Evolutionary conservation across 2,113 vertebrate genomes (phyloP), one percentile per base, ranked within the genome.

Genomic region (Galemys pyrenaicus): DNA sequence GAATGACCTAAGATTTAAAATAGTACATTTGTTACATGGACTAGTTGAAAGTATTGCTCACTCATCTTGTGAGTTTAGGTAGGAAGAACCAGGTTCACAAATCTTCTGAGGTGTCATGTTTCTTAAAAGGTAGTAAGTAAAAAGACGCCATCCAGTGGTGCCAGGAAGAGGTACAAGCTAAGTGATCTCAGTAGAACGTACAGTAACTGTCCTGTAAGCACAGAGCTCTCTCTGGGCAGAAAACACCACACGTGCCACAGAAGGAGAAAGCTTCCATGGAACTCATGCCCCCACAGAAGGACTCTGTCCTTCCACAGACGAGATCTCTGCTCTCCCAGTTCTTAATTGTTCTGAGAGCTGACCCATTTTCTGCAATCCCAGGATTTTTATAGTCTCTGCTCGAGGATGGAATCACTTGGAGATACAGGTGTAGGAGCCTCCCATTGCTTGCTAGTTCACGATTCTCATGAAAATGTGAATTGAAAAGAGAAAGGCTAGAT

Each of bases 1-100:
- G 22, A 79, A 30, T 92, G 70, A 78, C 17, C 19, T 68, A 37
- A 81, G 5, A 15, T 85, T 84, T 90, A 39, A 88, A 35, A 84
- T 26, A 75, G 32, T 67, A n/a, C 44, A 60, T 60, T 24, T 75
- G 5, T 56, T 71, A 78, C 75, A 11, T 65, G 37, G 37, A 78
- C 28, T 32, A 41, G 6, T 89, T 65, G 37, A 86, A 60, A 86
- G 41, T 19, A 9, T 73, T 79, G 12, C 8, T 65, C 12, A 51
- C 41, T 85, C 24, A 58, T 54, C 51, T 68, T 1, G 6, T 28
- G 56, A 49, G 8, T n/a, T 64, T 87, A 41, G 30, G 22, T 41
- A 22, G 15, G 41, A 92, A 16, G 41, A 39, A 39, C 16, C 2
- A 32, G 6, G 58, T 46, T 12, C 32, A 9, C 2, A 32, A 58